Percentiles rank a stretch among this genome's conserved stretches.
phyloP scores from a whole-genome alignment of 2,797 vertebrate genomes.

The Nothura maculosa region DNA sequence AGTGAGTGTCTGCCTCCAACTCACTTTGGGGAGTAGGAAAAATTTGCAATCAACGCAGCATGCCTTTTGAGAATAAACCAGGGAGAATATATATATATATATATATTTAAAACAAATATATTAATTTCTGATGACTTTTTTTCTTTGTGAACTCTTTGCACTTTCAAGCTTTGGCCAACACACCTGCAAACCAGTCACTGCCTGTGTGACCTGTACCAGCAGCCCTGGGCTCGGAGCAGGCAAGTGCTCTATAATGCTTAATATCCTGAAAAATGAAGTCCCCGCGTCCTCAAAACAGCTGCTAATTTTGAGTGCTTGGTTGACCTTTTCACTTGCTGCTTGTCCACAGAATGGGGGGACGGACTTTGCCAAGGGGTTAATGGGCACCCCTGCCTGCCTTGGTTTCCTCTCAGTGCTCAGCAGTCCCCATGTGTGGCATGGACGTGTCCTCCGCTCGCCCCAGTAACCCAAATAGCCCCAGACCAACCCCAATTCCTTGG shows the following conservation, averaged over 20 bases:
- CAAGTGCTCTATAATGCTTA: background rate
- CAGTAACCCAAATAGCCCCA: background rate
- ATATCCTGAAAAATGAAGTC: background rate
- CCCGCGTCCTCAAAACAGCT: background rate
- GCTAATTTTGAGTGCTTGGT: slow-evolving; percentile 17
- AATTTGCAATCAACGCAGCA: background rate
- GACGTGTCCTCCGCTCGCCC: rapidly evolving
- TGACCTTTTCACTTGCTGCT: slow-evolving; percentile 5
- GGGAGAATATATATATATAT: background rate
- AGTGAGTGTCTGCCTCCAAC: background rate
- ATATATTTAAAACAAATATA: background rate
- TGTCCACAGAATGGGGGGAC: slow-evolving; percentile 1
- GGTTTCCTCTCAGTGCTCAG: background rate
- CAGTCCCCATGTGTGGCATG: rapidly evolving
- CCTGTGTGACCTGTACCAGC: background rate
- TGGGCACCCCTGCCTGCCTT: background rate
- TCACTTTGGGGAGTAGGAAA: background rate
- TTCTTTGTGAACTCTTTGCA: background rate
- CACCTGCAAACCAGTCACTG: background rate
- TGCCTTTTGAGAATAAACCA: background rate
- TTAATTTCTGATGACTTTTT: slow-evolving; percentile 19
- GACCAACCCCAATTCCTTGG: background rate
- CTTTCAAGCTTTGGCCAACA: background rate
- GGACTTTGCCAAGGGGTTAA: background rate
- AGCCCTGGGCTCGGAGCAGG: background rate